Evolutionary conservation across 2,797 vertebrate genomes (phyloP).

Genomic region (Anguilla megastoma): DNA sequence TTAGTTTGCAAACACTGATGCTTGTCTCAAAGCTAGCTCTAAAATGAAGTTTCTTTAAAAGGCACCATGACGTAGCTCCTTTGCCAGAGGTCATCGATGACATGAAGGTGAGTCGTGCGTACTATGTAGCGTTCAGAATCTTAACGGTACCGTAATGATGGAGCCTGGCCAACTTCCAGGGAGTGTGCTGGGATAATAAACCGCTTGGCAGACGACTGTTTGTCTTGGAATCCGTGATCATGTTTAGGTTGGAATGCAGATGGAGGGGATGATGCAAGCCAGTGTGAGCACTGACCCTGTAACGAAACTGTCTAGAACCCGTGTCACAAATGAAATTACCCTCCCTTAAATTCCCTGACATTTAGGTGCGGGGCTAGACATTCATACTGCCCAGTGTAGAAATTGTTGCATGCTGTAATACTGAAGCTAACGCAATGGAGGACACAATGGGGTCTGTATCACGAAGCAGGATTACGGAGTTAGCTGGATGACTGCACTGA

Average conservation of each 20-base stretch:
- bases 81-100: constrained; percentile 73
- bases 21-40: background rate
- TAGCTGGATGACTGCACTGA: too few relatives aligned
- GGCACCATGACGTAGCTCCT: constrained; percentile 75
- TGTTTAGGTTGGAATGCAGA: background rate
- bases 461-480: too few relatives aligned
- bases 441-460: too few relatives aligned
- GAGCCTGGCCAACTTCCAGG: background rate
- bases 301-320: background rate
- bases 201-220: background rate
- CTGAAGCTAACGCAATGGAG: too few relatives aligned
- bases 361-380: background rate
- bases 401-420: background rate
- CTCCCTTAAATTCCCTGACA: too few relatives aligned
- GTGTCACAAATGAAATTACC: background rate
- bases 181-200: background rate
- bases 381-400: background rate
- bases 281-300: background rate
- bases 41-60: constrained; percentile 46
- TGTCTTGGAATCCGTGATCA: background rate
- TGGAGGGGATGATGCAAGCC: background rate
- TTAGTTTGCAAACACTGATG: background rate
- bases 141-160: background rate
- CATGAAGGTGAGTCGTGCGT: constrained; percentile 70
- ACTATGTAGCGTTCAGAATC: background rate